Base-by-base conservation (phyloP, 2,888 invertebrate species). In the Caenorhabditis japonica region DNA sequence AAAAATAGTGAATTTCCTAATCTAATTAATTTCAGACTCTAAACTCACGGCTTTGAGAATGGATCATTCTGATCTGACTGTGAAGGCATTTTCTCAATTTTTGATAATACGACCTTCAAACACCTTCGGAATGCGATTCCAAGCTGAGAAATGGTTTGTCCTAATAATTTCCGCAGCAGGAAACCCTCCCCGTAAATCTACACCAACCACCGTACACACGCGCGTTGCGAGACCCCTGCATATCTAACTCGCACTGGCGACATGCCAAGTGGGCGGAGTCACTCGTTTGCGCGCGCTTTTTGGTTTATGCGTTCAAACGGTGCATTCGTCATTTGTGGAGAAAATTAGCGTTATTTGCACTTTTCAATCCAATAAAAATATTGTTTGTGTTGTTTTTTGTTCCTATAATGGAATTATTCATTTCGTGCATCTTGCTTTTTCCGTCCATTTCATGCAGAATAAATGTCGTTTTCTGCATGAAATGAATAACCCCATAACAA, bases 61-160 rank as follows among this genome's bases (percentile, higher is more conserved):
- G 78, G 77, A 17, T 73, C 71, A 47, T 80, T 73, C 12, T 61
- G 66, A 8, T 79, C 74, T 4, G 77, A 58, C 13, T 76, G 55
- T 13, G 77, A 52, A 19, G 36, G 33, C 61, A 88, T 95, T 95
- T 46, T n/a, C 12, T 8, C 17, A 25, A 17, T 23, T 15, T 5
- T 17, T 12, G 30, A n/a, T 34, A 27, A 5, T 39, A n/a, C 13
- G n/a, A 39, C 13, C 5, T 8, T 39, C 8, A 39, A 39, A 13
- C 39, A 4, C 13, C 13, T 13, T 39, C 17, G 5, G 13, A 13
- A 7, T 5, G 30, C 39, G 13, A 39, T 19, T 47, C 41, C 30
- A 10, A 33, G 12, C 38, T 27, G 10, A 27, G 39, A 38, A 30
- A n/a, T 5, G 17, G 25, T 30, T 23, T 27, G n/a, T 46, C 36